A percentile compares a stretch with the other conserved stretches of the same genome.
phyloP scores from a whole-genome alignment of 2,113 vertebrate genomes.

The Macquaria australasica region DNA sequence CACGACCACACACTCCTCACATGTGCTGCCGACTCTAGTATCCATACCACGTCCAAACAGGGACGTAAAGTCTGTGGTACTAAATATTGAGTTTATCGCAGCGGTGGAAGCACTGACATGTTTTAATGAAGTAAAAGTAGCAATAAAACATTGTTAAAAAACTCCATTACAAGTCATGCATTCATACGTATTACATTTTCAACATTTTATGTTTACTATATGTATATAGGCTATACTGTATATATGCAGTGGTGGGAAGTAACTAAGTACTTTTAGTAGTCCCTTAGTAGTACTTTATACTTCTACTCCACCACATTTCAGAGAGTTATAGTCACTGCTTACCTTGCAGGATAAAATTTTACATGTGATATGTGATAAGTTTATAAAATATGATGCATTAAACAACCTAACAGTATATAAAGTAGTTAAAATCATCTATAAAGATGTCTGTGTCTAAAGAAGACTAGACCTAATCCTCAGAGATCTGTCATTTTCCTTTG shows the following conservation, averaged over 20 bases:
- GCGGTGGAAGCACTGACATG: background rate
- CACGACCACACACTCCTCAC: conserved; percentile 25
- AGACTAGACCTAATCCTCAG: background rate
- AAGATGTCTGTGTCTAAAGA: too few species aligned
- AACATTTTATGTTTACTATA: background rate
- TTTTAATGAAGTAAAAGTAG: background rate
- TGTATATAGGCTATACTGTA: background rate
- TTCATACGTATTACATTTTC: background rate
- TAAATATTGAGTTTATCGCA: background rate
- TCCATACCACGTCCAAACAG: too few species aligned
- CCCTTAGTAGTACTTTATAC: too few species aligned
- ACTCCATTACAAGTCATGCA: background rate
- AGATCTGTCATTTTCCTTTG: background rate
- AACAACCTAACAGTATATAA: too few species aligned
- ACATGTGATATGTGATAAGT: too few species aligned
- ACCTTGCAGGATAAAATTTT: too few species aligned
- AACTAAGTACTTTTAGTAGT: background rate
- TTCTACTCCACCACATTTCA: background rate
- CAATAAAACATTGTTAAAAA: background rate
- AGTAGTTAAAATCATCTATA: too few species aligned
- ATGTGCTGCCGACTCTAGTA: background rate
- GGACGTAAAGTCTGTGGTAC: background rate
- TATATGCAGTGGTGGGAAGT: background rate
- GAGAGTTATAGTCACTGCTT: too few species aligned
- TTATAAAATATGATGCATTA: too few species aligned